Conservation (phyloP, 2,888 invertebrate genomes). For the Acronicta psi region DNA sequence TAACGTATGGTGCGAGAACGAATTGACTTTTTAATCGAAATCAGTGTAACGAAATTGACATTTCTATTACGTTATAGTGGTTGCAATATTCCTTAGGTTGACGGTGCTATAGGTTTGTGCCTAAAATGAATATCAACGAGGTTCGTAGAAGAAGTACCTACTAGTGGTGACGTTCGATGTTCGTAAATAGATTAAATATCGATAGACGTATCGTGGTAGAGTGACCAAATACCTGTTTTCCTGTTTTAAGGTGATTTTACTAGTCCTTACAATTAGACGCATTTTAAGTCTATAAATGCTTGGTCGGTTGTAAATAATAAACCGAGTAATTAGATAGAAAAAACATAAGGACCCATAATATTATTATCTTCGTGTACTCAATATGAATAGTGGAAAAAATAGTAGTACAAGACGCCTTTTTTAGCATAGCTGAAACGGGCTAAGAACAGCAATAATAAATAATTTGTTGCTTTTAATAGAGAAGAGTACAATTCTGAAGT, state of each 20-base stretch:
- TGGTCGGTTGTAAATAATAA: constrained; percentile 36
- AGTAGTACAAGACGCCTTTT: constrained; percentile 46
- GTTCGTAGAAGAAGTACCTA: constrained; percentile 35
- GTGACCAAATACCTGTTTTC: constrained; percentile 56
- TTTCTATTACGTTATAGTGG: constrained; percentile 30
- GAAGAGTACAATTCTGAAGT: constrained; percentile 44
- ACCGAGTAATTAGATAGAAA: constrained; percentile 5
- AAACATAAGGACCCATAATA: background rate
- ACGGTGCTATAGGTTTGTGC: constrained; percentile 76
- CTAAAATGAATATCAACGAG: constrained; percentile 57
- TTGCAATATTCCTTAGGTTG: constrained; percentile 59
- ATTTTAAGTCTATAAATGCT: constrained; percentile 46
- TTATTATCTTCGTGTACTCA: background rate
- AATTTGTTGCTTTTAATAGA: constrained; percentile 25
- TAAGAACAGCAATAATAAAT: constrained; percentile 36
- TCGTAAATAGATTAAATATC: constrained; percentile 28
- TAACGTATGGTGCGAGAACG: constrained; percentile 18
- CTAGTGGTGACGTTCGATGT: constrained; percentile 42
- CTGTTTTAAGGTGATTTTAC: constrained; percentile 55
- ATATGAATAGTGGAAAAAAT: constrained; percentile 1
- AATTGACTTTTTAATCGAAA: constrained; percentile 29
- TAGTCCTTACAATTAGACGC: constrained; percentile 58
- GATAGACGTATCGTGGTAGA: constrained; percentile 38
- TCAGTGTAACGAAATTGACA: constrained; percentile 21
- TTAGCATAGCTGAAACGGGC: constrained; percentile 25